Conservation (phyloP, 2,113 vertebrate species). For the Hypomesus transpacificus region DNA sequence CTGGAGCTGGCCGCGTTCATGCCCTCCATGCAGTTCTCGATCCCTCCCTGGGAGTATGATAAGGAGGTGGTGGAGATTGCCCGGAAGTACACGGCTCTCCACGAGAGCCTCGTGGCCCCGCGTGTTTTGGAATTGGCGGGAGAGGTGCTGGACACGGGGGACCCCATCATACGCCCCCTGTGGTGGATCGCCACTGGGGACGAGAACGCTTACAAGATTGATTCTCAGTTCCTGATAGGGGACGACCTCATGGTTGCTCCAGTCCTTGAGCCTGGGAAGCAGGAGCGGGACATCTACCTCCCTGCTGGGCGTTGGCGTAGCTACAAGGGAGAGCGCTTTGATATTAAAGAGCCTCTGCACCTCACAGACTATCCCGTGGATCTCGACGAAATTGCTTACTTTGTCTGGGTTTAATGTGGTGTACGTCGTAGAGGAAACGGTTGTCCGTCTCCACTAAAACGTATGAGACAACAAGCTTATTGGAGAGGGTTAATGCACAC, state of each 20-base stretch:
- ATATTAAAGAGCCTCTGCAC: constrained; percentile 83
- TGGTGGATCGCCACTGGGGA: constrained; percentile 96
- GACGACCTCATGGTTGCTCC: constrained; percentile 96
- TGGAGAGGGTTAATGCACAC: not conserved
- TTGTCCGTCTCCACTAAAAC: not conserved
- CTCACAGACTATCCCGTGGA: constrained; percentile 90
- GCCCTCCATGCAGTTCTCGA: constrained; percentile 97
- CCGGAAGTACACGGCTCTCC: constrained; percentile 83
- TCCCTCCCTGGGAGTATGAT: constrained; percentile 92
- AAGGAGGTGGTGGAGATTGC: constrained; percentile 90
- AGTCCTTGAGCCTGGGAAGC: constrained; percentile 89
- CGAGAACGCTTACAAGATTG: constrained; percentile 83
- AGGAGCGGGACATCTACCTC: constrained; percentile 92
- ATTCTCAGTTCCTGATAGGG: constrained; percentile 96
- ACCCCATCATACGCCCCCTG: constrained; percentile 93
- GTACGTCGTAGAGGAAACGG: not conserved
- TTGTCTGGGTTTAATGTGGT: constrained; percentile 73
- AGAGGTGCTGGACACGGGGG: constrained; percentile 85
- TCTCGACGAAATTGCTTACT: constrained; percentile 92
- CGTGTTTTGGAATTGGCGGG: constrained; percentile 88
- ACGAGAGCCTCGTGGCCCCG: constrained; percentile 86
- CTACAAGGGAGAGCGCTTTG: constrained; percentile 93
- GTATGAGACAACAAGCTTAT: not conserved
- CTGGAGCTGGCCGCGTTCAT: constrained; percentile 94
- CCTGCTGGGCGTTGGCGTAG: constrained; percentile 90